Base-by-base conservation (phyloP, 2,113 vertebrate species). In the Ceyx margarethae region DNA sequence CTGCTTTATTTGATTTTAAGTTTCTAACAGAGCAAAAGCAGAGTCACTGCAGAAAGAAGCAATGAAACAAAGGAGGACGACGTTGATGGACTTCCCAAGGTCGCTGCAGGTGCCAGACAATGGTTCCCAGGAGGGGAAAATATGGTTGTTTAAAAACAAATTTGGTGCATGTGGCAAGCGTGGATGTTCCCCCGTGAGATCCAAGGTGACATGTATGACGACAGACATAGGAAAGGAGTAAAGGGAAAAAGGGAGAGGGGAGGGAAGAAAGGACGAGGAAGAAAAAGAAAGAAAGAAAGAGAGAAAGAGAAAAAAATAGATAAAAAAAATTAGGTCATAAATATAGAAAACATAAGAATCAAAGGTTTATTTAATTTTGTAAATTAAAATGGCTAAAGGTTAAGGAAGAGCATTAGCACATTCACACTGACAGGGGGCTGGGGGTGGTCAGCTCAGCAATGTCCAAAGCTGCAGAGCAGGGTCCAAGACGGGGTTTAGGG, bases 291-390 rank as follows among this genome's bases (percentile, higher is more conserved):
- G n/a, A 21, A 37, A 61, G 77, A 92, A 96, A 93, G 91, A 94
- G 88, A 95, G 95, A 91, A 60, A 96, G 57, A 94, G 29, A 97
- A 96, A 98, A 97, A 98, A 98, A 98, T 97, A 98, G 97, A 98
- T 97, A 98, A 97, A 97, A 98, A 98, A 98, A 98, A 99, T 98
- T 98, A 99, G 98, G 98, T 99, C 98, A 98, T 98, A 99, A 98
- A 99, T 98, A 98, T 91, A 97, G 98, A 98, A 98, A 99, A 98
- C 95, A 87, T 98, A 98, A 98, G 98, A 98, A 97, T 97, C 97
- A 95, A 98, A 98, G 97, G 97, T 98, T 98, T 98, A 97, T 97
- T 97, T 96, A 98, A 96, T 97, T 97, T 97, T 37, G 94, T 98
- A 94, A 97, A 97, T 97, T 96, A 98, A 97, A 97, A 93, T 91